phyloP scores from a whole-genome alignment of 2,797 vertebrate species.

The Meriones psammophilus region DNA sequence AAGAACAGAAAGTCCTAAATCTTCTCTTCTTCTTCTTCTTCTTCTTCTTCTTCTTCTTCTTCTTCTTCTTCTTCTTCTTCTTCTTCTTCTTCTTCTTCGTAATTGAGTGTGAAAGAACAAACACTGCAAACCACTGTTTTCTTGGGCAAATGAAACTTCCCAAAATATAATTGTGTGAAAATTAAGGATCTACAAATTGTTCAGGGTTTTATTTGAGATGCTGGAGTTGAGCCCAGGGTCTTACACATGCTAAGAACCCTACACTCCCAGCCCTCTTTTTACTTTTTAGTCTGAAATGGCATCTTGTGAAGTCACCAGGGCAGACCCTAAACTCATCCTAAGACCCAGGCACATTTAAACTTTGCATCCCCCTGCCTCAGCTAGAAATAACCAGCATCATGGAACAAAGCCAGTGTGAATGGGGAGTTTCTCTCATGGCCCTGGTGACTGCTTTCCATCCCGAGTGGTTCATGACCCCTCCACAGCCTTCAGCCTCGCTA shows the following conservation, averaged over 20 bases:
- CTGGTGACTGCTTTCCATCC: not conserved
- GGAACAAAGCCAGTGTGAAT: not conserved
- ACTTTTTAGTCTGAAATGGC: not conserved
- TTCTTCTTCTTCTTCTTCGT: no score
- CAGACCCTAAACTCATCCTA: not conserved
- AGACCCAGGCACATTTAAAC: not conserved
- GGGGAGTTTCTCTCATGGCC: not conserved
- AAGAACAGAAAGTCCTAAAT: slow-evolving; percentile 27
- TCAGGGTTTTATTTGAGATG: no score
- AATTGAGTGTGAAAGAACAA: no score
- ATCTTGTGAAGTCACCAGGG: not conserved
- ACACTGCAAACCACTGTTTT: no score
- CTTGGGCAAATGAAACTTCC: no score
- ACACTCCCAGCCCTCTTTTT: no score
- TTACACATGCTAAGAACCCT: no score
- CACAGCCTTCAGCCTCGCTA: not conserved
- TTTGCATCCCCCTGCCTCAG: not conserved
- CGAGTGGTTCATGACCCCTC: not conserved
- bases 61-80: no score
- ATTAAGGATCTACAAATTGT: no score
- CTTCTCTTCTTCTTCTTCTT: not conserved
- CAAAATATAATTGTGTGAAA: no score
- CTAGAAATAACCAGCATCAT: not conserved
- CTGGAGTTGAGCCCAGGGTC: not conserved
- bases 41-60: no score